Base-by-base conservation (phyloP, 2,797 vertebrate species). In the Alexandromys oeconomus region DNA sequence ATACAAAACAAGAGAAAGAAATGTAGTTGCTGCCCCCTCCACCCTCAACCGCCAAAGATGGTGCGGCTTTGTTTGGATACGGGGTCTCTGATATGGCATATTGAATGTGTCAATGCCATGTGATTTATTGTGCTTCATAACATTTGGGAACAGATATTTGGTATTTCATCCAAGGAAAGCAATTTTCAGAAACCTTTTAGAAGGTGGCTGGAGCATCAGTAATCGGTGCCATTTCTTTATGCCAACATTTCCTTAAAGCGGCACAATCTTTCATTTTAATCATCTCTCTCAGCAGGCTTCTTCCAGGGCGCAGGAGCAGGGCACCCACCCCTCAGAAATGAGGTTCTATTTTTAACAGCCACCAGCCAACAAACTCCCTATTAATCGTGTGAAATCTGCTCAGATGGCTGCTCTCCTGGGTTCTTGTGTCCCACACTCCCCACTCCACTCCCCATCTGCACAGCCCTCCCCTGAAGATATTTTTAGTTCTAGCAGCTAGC, bases 131-230 rank as follows among this genome's bases (percentile, higher is more conserved):
- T 97, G 95, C 98, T 97, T 97, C 93, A 93, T 97, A 98, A 97
- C 96, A 97, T 98, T 97, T 98, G 97, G 95, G 98, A 98, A 96
- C 84, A 97, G 97, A 98, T 97, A 98, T 97, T 98, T 97, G 97
- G 93, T 98, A 98, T 98, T 98, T 98, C 96, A 97, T 97, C 97
- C 97, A 97, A 98, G 97, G 94, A 98, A 98, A 97, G 98, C 97
- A 98, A 98, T 98, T 98, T 98, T 93, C 97, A 94, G 96, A 97
- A 98, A 97, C 96, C 97, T 98, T 97, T 98, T 95, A 97, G 97
- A 97, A 97, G 96, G 96, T 98, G 96, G 96, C 95, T 96, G 89
- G 80, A 97, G 95, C 96, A 94, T 97, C 96, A 73, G 95, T 97
- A 97, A 98, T 97, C 71, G 57, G 89, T 96, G 97, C 96, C 96